Evolutionary conservation across 2,797 vertebrate species (phyloP), one percentile per base, ranked within the genome.

Genomic region (Rhinophrynus dorsalis): DNA sequence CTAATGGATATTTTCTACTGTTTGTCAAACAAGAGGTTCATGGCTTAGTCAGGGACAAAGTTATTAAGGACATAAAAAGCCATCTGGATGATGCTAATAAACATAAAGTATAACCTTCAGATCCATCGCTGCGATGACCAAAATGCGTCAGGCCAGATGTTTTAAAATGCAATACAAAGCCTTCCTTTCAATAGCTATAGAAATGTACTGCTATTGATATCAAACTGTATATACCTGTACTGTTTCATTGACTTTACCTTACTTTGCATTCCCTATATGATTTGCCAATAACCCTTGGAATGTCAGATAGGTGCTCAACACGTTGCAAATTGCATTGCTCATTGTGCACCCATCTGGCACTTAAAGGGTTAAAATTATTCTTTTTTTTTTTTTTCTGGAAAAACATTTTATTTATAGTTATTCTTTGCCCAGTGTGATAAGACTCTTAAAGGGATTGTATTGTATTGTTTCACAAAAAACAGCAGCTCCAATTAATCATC

Each of bases 61-160:
- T 88, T 91, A 91, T 91, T 91, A 90, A 91, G 89, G 85, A 89
- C 85, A 90, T 91, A 90, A 91, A 91, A 88, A 52, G 6, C 90
- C 90, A 91, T 91, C 90, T 91, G 90, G 90, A 90, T 87, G 79
- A 80, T 89, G 81, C 87, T 90, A 91, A 90, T 91, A 89, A 91
- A 87, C 88, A 89, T 91, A 90, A 91, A 90, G 86, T 76, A 74
- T 90, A 90, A 91, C 89, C 90, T 90, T 91, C 89, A 90, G 80
- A 84, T 85, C 77, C 77, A 75, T 76, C 78, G 83, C 82, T 78
- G 84, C 84, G 84, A 82, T 87, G 88, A 83, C 86, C 89, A 85
- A 84, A 78, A 79, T 80, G 82, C 79, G 32, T 82, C 85, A 86
- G 81, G 81, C 83, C 83, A 80, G 81, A 84, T 83, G 77, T 85